Percentiles rank a stretch among this genome's conserved stretches.
Conservation (phyloP, 2,113 vertebrate species). For the Peromyscus polionotus region DNA sequence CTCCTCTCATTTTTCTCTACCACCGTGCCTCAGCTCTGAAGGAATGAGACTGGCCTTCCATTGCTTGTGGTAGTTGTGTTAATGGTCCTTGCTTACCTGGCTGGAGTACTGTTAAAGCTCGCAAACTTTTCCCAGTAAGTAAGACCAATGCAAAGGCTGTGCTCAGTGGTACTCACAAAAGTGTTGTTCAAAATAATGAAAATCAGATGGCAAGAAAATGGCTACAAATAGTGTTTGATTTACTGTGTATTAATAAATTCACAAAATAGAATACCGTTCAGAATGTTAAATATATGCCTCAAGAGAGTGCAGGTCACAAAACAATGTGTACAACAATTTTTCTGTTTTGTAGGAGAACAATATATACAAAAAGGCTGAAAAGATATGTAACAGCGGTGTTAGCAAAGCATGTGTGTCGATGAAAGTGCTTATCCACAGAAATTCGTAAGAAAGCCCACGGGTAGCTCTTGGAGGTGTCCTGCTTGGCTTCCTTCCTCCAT, state of each 20-base stretch:
- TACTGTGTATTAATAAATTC: background rate
- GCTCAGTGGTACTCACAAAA: background rate
- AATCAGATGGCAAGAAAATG: constrained; percentile 24
- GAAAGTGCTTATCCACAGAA: background rate
- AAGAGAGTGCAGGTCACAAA: constrained; percentile 41
- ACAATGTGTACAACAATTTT: constrained; percentile 15
- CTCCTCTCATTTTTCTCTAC: background rate
- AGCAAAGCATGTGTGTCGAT: background rate
- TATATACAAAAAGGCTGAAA: background rate
- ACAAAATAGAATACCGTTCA: constrained; percentile 1
- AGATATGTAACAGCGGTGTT: background rate
- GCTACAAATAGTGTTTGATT: background rate
- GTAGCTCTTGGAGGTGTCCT: background rate
- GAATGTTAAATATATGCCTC: constrained; percentile 51
- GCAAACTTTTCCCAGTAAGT: constrained; percentile 28
- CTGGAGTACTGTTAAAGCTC: constrained; percentile 33
- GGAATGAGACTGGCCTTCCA: constrained; percentile 14
- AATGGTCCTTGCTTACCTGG: constrained; percentile 7
- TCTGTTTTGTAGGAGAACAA: constrained; percentile 7
- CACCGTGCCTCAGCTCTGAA: background rate
- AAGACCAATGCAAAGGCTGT: constrained; percentile 28
- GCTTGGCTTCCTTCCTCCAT: background rate
- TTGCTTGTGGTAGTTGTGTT: background rate
- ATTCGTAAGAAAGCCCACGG: constrained; percentile 17
- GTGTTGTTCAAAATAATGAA: constrained; percentile 49